Conservation (phyloP, 1,140 invertebrate species). For the Drosophila littoralis region DNA sequence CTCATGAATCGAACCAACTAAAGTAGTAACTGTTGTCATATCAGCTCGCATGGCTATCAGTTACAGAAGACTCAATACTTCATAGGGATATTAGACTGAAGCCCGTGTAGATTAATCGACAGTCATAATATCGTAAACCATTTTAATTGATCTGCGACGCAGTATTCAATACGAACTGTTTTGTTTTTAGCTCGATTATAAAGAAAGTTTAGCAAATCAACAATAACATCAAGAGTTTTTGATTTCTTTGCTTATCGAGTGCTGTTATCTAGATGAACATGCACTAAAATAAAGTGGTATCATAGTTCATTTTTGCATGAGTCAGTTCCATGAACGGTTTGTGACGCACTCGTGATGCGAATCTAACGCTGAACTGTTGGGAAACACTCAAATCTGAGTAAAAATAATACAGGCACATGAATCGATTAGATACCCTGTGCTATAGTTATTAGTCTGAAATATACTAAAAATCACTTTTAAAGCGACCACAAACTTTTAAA, state of each 20-base stretch:
- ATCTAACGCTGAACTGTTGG: not conserved
- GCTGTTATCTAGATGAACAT: not conserved
- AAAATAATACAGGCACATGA: conserved; percentile 31
- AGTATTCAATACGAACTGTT: not conserved
- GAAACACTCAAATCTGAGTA: not conserved
- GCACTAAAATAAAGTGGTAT: not conserved
- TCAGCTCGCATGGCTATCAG: conserved; percentile 6
- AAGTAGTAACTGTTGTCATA: not conserved
- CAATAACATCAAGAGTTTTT: too few relatives aligned
- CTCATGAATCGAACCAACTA: not conserved
- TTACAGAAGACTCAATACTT: conserved; percentile 11
- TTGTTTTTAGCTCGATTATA: too few relatives aligned
- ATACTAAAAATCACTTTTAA: not conserved
- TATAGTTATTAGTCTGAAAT: too few relatives aligned
- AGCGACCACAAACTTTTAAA: too few relatives aligned
- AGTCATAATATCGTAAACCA: conserved; percentile 12
- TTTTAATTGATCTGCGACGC: conserved; percentile 14
- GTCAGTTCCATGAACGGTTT: conserved; percentile 14
- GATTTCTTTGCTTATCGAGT: not conserved
- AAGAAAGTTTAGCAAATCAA: not conserved
- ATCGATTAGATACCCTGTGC: conserved; percentile 29
- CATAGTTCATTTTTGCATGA: conserved; percentile 20
- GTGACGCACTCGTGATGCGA: conserved; percentile 26
- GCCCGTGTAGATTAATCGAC: conserved; percentile 6
- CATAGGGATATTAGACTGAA: not conserved